Base-by-base conservation (phyloP, 2,888 invertebrate genomes). In the Kryphioiulus occultus region DNA sequence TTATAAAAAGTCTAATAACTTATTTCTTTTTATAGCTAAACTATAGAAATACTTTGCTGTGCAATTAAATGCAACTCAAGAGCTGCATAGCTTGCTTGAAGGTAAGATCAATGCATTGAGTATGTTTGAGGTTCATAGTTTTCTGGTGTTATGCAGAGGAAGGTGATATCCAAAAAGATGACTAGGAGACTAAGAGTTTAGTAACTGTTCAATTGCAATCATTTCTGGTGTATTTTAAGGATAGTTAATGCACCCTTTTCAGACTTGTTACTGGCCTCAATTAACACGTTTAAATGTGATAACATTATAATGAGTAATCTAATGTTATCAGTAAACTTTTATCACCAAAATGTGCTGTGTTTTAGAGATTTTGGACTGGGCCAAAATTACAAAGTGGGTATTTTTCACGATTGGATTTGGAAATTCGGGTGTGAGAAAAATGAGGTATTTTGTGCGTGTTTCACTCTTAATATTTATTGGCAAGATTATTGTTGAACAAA, bases 41-140 rank as follows among this genome's bases (percentile, higher is more conserved):
- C 89, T 93, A 87, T 95, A 96, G 90, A 98, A 98, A 92, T 97
- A 98, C 91, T 97, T 98, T 90, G 95, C 96, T 91, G 96, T 98
- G 12, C 92, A 98, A 53, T 95, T 97, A 90, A 95, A 96, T 59
- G 95, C 97, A 22, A 96, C 97, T 90, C 96, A 96, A 91, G 96
- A 97, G 90, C 92, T 98, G 86, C 95, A 96, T 91, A 94, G 94
- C 32, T 94, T 96, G 91, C 91, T 97, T 47, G 96, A 96, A 89
- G 96, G 96, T 90, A 93, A 94, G 0, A 15, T 59, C 4, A 7
- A 4, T 35, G 47, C 17, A 47, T 47, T 10, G 47, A 1, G 12
- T 47, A 35, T 47, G 47, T 47, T 47, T 47, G 12, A 17, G 47
- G 12, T 47, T 3, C 47, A n/a, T n/a, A 47, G 47, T 47, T 17